These are phyloP conservation scores for Sialis lutaria DNA, from an alignment of 2,888 invertebrate species.

Conservation along the genomic window DNA sequence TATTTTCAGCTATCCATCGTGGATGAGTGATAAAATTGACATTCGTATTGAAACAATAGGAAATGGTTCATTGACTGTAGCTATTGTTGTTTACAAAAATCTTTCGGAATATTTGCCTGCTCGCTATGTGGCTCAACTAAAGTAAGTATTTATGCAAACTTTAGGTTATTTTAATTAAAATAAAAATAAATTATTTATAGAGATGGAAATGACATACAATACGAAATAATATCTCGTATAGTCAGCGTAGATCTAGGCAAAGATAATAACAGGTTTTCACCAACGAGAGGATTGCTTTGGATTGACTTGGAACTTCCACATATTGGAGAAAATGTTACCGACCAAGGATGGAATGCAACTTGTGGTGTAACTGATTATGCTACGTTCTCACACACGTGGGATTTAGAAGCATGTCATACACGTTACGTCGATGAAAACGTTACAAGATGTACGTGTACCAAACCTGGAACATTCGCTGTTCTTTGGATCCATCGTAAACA, in stretches of 20 bases:
- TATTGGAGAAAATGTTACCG: conserved; percentile 27
- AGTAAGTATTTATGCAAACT: conserved; percentile 29
- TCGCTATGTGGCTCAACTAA: conserved; percentile 38
- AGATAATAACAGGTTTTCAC: conserved; percentile 26
- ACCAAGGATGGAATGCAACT: conserved; percentile 28
- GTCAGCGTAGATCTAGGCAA: conserved; percentile 13
- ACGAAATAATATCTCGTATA: conserved; percentile 37
- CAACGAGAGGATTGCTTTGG: conserved; percentile 28
- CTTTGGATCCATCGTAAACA: conserved; percentile 24
- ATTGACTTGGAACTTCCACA: conserved; percentile 29
- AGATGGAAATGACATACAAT: conserved; percentile 47
- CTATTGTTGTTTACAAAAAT: conserved; percentile 42
- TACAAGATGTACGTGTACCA: conserved; percentile 41
- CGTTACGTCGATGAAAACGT: conserved; percentile 28
- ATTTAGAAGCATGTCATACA: conserved; percentile 38
- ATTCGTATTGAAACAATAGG: conserved; percentile 18
- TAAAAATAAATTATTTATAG: conserved; percentile 20
- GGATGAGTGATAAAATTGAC: conserved; percentile 25
- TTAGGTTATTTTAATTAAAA: too few species aligned
- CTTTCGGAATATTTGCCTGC: conserved; percentile 42
- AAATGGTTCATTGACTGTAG: conserved; percentile 15
- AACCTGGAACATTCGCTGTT: conserved; percentile 43
- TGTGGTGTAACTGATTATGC: conserved; percentile 29
- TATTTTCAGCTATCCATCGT: conserved; percentile 23
- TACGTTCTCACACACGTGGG: conserved; percentile 38